Evolutionary conservation across 1,140 invertebrate species (phyloP).

Genomic region (Himalopsyche phryganea): DNA sequence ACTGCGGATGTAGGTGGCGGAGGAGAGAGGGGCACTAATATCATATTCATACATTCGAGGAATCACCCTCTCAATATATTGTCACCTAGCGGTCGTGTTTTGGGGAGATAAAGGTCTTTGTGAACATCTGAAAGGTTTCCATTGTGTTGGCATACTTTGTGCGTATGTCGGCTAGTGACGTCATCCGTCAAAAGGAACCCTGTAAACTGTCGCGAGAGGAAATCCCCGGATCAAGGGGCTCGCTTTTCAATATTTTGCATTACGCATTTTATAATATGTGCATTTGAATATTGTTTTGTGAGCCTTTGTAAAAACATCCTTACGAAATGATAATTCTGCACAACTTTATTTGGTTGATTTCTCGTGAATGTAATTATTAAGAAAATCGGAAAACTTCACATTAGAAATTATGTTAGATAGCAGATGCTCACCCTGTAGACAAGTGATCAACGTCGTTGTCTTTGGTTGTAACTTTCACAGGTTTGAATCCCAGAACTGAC

Average conservation of each 20-base stretch:
- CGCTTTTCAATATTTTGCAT: too few species aligned
- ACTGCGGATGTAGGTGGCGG: neutral
- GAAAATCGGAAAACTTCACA: too few species aligned
- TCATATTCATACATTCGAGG: slow-evolving; percentile 34
- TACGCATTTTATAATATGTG: too few species aligned
- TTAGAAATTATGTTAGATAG: too few species aligned
- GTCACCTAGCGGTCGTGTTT: slow-evolving; percentile 35
- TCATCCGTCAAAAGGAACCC: slow-evolving; percentile 18
- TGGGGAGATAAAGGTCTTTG: slow-evolving; percentile 35
- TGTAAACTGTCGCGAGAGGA: slow-evolving; percentile 7
- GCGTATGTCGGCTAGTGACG: slow-evolving; percentile 10
- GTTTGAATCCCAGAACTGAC: too few species aligned
- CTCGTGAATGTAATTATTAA: too few species aligned
- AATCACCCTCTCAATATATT: slow-evolving; percentile 31
- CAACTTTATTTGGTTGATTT: too few species aligned
- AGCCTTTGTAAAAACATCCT: neutral
- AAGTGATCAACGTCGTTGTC: too few species aligned
- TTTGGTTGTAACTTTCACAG: too few species aligned
- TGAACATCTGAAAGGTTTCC: slow-evolving; percentile 30
- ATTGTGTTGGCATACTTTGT: slow-evolving; percentile 15
- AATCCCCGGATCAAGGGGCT: slow-evolving; percentile 1
- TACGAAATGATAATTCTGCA: too few species aligned
- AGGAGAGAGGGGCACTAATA: slow-evolving; percentile 19
- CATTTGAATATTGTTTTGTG: slow-evolving; percentile 6
- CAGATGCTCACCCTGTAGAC: too few species aligned